Conservation (phyloP, 2,888 invertebrate species). For the Eilema griseolum region DNA sequence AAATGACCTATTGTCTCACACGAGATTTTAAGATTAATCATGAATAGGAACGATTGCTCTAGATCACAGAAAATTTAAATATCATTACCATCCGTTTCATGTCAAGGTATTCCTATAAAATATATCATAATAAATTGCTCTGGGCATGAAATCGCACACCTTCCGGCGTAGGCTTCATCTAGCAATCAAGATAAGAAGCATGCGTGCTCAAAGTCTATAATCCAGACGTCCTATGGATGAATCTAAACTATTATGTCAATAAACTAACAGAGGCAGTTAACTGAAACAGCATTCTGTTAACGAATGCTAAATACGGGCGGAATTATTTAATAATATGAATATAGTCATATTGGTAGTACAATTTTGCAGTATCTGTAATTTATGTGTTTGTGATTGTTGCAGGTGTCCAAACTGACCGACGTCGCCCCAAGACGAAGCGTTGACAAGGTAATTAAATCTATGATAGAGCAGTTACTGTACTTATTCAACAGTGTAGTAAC, state of each 20-base stretch:
- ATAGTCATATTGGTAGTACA: constrained; percentile 20
- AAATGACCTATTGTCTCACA: constrained; percentile 48
- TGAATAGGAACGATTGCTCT: constrained; percentile 8
- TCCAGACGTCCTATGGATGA: constrained; percentile 54
- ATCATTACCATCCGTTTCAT: constrained; percentile 29
- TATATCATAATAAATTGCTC: constrained; percentile 56
- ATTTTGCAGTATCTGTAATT: constrained; percentile 46
- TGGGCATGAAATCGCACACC: constrained; percentile 65
- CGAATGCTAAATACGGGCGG: constrained; percentile 45
- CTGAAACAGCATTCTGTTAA: constrained; percentile 63
- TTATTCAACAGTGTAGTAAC: constrained; percentile 46
- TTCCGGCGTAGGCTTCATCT: constrained; percentile 56
- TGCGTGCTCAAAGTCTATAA: constrained; percentile 69
- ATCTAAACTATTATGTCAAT: constrained; percentile 69
- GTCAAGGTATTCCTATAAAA: constrained; percentile 39
- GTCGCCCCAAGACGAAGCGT: constrained; percentile 56
- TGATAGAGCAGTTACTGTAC: constrained; percentile 49
- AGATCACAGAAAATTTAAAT: constrained; percentile 43
- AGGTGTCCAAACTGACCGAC: constrained; percentile 59
- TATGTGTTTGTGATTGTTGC: constrained; percentile 60
- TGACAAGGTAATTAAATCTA: constrained; percentile 69
- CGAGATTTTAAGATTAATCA: constrained; percentile 45
- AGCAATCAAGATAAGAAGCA: constrained; percentile 65
- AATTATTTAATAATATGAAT: constrained; percentile 19
- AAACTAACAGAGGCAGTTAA: constrained; percentile 67